These are phyloP conservation scores for Semibalanus balanoides DNA, from an alignment of 1,140 invertebrate species.

Conservation along the genomic window DNA sequence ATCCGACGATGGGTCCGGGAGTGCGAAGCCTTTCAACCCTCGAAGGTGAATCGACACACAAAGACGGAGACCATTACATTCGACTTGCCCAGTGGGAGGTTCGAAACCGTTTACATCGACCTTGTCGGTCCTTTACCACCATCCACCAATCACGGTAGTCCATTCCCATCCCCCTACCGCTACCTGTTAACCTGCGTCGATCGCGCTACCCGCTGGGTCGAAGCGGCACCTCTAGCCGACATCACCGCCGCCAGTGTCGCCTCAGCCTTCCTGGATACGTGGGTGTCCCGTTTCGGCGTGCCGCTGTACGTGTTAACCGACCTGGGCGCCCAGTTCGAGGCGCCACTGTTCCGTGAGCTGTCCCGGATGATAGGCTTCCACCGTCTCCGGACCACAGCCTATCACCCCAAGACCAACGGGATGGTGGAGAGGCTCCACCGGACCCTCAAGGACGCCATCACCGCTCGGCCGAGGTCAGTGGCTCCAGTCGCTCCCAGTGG, in stretches of 20 bases:
- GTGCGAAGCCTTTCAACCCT: neutral
- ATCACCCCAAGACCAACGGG: neutral
- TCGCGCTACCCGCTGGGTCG: too few relatives aligned
- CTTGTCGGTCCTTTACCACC: conserved; percentile 16
- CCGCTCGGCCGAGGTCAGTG: neutral
- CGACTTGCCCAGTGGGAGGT: conserved; percentile 2
- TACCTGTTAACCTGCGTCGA: conserved; percentile 9
- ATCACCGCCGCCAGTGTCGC: conserved; percentile 9
- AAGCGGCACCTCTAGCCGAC: conserved; percentile 12
- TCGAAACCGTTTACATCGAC: conserved; percentile 12
- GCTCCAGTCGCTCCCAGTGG: neutral
- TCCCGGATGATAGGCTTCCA: conserved; percentile 11
- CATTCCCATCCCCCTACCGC: conserved; percentile 9
- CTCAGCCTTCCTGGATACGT: conserved; percentile 5
- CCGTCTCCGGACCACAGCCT: neutral
- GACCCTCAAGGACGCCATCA: neutral
- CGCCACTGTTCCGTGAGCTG: conserved; percentile 9
- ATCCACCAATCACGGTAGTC: neutral
- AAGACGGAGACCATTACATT: too few relatives aligned
- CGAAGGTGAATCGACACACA: neutral
- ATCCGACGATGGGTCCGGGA: neutral
- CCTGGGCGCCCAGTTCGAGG: conserved; percentile 5
- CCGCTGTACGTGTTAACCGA: too few relatives aligned
- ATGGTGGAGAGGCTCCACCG: neutral
- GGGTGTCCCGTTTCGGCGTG: too few relatives aligned